Conservation (phyloP, 2,888 invertebrate species). For the Kuschelorhynchus macadamiae region DNA sequence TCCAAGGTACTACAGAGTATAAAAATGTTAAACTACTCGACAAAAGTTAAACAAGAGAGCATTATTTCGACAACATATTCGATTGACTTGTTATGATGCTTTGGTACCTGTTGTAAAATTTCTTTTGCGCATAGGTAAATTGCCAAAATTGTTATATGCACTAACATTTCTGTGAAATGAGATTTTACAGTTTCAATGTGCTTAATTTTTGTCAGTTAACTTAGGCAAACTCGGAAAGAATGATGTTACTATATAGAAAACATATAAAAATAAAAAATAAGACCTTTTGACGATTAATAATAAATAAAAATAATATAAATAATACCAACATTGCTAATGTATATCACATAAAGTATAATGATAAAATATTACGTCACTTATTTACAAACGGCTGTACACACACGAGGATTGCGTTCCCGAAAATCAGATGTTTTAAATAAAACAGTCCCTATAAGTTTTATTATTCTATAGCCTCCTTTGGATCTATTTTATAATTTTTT, state of each 20-base stretch:
- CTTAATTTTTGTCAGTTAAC: too few relatives aligned
- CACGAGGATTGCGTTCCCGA: conserved; percentile 47
- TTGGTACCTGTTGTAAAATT: too few relatives aligned
- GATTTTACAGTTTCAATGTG: too few relatives aligned
- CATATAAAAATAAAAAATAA: conserved; percentile 30
- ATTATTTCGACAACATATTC: too few relatives aligned
- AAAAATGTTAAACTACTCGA: too few relatives aligned
- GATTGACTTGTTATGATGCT: too few relatives aligned
- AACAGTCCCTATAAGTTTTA: conserved; percentile 33
- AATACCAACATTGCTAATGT: conserved; percentile 63
- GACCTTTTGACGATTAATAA: conserved; percentile 21
- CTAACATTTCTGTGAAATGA: too few relatives aligned
- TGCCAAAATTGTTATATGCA: too few relatives aligned
- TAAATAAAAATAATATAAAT: conserved; percentile 53
- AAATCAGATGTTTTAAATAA: conserved; percentile 23
- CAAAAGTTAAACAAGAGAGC: too few relatives aligned
- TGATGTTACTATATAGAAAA: not conserved
- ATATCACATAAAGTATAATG: conserved; percentile 50
- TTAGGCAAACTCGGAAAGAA: not conserved
- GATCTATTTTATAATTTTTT: conserved; percentile 11
- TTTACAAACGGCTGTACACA: conserved; percentile 43
- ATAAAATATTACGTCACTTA: conserved; percentile 44
- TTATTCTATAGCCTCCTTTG: not conserved
- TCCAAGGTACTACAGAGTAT: too few relatives aligned
- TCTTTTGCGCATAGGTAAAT: too few relatives aligned